Evolutionary conservation across 2,113 vertebrate genomes (phyloP), one percentile per base, ranked within the genome.

Genomic region (Shinisaurus crocodilurus): DNA sequence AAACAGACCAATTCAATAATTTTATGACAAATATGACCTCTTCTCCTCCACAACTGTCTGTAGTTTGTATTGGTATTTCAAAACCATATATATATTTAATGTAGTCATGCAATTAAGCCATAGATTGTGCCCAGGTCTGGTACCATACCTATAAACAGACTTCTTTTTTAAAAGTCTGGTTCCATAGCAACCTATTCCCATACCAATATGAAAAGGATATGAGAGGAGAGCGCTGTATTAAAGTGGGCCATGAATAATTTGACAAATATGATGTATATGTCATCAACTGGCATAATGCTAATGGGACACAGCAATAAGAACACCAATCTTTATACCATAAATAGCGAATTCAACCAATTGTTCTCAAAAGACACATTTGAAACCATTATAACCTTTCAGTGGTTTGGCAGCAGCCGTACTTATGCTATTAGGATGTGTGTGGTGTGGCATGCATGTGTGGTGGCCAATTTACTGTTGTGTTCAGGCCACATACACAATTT

Each of bases 41-140:
- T 0, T 16, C 48, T 79, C 37, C 84, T 75, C 79, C 50, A 50
- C 45, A 1, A 3, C 2, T 40, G 6, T 69, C 88, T 57, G 81
- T 91, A 91, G 91, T 91, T 95, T 87, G 90, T 85, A 63, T 0
- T 65, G 34, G 88, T 93, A 12, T 90, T 91, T 27, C 0, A 84
- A 92, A 95, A 92, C 80, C 57, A 69, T 1, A 1, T 63, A 34
- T 80, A 79, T 94, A 94, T 96, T 93, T 87, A 43, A 86, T 5
- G 1, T 2, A 84, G 16, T 87, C 86, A 91, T 90, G 60, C 1
- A 1, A 93, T 90, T 90, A 92, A 92, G 65, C 90, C 93, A 83
- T 2, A 91, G 7, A n/a, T 95, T 93, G 69, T 90, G 6, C 32
- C 90, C 40, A 76, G n/a, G 69, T 91, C 29, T 87, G 29, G 86